Conservation (phyloP, 1,140 invertebrate species). For the Caenorhabditis remanei region DNA sequence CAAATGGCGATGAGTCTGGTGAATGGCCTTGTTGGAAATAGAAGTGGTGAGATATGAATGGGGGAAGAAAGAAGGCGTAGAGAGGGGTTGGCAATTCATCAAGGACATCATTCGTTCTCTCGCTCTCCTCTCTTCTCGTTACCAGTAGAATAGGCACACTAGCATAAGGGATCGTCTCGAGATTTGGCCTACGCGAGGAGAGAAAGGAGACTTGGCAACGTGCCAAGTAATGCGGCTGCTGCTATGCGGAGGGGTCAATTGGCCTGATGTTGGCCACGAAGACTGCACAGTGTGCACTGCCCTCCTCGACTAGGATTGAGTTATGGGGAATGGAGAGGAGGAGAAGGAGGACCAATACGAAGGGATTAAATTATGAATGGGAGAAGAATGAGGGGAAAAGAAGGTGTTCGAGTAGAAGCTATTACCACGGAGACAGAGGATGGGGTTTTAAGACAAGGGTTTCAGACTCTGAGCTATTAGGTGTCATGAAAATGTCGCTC, state of each 20-base stretch:
- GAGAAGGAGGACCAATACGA: neutral
- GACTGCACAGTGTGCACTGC: slow-evolving; percentile 23
- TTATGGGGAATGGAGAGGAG: neutral
- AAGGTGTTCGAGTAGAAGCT: neutral
- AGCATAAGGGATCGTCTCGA: neutral
- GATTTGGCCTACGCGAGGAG: neutral
- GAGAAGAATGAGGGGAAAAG: neutral
- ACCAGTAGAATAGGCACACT: neutral
- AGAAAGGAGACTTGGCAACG: slow-evolving; percentile 19
- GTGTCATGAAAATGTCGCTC: no score
- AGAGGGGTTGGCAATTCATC: slow-evolving; percentile 23
- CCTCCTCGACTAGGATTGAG: neutral
- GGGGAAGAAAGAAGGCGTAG: neutral
- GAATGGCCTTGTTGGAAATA: slow-evolving; percentile 4
- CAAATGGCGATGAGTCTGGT: slow-evolving; percentile 9
- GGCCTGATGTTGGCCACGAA: neutral
- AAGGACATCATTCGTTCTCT: slow-evolving; percentile 24
- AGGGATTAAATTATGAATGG: neutral
- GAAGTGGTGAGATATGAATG: neutral
- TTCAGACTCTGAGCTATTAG: no score
- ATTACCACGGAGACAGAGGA: no score
- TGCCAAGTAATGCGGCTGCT: slow-evolving; percentile 35
- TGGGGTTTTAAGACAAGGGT: no score
- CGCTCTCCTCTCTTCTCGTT: neutral
- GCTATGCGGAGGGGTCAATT: slow-evolving; percentile 28